Evolutionary conservation across 2,797 vertebrate species (phyloP), one percentile per base, ranked within the genome.

Genomic region (Trichosurus vulpecula): DNA sequence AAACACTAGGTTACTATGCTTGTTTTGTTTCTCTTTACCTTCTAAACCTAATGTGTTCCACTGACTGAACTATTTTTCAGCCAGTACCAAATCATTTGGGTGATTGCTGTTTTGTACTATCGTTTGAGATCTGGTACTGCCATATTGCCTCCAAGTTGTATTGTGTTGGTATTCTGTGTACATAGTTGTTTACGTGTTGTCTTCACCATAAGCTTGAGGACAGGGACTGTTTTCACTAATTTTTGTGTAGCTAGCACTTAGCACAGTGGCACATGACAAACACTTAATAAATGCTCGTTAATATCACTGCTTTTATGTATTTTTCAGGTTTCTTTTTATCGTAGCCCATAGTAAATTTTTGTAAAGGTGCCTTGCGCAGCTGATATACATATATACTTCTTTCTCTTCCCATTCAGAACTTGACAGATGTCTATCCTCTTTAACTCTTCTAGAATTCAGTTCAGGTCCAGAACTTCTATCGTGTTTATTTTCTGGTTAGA

Each of bases 291-390:
- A 94, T 94, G 56, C 93, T 94, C 94, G 47, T 66, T 95, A 58
- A 89, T 95, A 92, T 81, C 0, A n/a, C 11, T 96, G 52, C 93
- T 92, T 31, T 2, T 2, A 89, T 97, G 4, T 0, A 47, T 95
- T 97, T 95, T 57, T 47, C 5, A 3, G 66, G 30, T 95, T 97
- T 96, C 8, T 16, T 90, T 96, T 52, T 96, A 96, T 56, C 92
- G 52, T 2, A 96, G 91, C 95, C 22, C 3, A 29, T 95, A 55
- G 54, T 74, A 56, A 92, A 10, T 41, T 66, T 74, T 74, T 41
- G 14, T 66, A 16, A 66, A n/a, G 61, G 13, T 74, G 66, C n/a
- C 16, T 41, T 8, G 6, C 16, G n/a, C 16, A 74, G 14, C 66
- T 74, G n/a, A 74, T 74, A 74, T 41, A 22, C 35, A n/a, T 74